A percentile compares a stretch with the other conserved stretches of the same genome.
Conservation (phyloP, 2,888 invertebrate species). For the Alviniconcha strummeri region DNA sequence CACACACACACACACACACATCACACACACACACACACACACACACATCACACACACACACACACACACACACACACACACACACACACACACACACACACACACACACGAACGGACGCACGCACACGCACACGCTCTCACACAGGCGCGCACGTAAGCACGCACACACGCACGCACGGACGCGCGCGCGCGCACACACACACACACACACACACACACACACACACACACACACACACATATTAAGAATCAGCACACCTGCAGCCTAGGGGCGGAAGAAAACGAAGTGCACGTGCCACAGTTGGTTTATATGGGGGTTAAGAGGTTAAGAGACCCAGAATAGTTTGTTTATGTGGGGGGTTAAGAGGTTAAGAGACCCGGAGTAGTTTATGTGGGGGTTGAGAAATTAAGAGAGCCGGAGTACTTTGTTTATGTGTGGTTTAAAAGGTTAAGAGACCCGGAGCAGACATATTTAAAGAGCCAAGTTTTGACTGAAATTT, state of each 20-base stretch:
- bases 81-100: background rate
- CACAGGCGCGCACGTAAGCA: background rate
- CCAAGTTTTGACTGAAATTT: too few species aligned
- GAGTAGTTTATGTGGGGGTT: too few species aligned
- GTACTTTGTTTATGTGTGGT: too few species aligned
- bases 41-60: background rate
- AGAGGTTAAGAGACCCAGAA: too few species aligned
- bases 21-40: background rate
- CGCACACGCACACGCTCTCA: background rate
- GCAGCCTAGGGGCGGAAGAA: too few species aligned
- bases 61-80: slow-evolving; percentile 5
- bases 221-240: background rate
- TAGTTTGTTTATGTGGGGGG: too few species aligned
- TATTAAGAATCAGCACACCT: background rate
- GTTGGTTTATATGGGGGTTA: too few species aligned
- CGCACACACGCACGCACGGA: background rate
- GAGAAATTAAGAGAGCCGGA: too few species aligned
- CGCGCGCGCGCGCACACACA: background rate
- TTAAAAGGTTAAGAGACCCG: too few species aligned
- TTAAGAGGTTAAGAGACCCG: too few species aligned
- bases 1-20: background rate
- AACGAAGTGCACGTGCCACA: too few species aligned
- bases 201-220: background rate
- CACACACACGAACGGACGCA: background rate
- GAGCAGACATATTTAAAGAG: too few species aligned